phyloP scores from a whole-genome alignment of 2,888 invertebrate species.

The Mythimna loreyi region DNA sequence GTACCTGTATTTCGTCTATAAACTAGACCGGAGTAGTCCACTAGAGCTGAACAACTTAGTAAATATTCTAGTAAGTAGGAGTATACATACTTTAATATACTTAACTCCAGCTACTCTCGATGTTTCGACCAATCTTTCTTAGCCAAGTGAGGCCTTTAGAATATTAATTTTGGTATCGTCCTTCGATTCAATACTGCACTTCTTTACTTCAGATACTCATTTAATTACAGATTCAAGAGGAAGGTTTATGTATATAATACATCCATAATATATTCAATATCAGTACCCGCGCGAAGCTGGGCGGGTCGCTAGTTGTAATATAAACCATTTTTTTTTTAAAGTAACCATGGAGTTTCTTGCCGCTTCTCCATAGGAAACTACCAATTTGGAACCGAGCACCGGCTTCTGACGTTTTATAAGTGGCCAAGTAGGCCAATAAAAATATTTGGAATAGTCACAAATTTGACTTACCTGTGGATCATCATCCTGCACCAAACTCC shows the following conservation, averaged over 20 bases:
- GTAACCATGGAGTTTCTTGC: too few species aligned
- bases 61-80: slow-evolving; percentile 24
- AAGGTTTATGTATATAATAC: too few species aligned
- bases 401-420: too few species aligned
- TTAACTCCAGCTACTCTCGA: not conserved
- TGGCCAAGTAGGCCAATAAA: too few species aligned
- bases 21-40: not conserved
- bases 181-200: not conserved
- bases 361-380: too few species aligned
- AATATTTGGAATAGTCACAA: not conserved
- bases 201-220: not conserved
- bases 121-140: not conserved
- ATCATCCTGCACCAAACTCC: slow-evolving; percentile 83
- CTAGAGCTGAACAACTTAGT: not conserved
- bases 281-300: too few species aligned
- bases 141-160: not conserved
- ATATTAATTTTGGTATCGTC: not conserved
- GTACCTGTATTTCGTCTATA: slow-evolving; percentile 6
- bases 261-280: too few species aligned
- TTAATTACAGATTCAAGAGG: too few species aligned
- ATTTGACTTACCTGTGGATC: slow-evolving; percentile 80
- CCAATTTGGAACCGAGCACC: too few species aligned
- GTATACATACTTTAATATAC: not conserved
- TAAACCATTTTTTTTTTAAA: too few species aligned
- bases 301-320: too few species aligned